These are phyloP conservation scores for Brachionus plicatilis DNA, from an alignment of 1,140 invertebrate species.

Conservation along the genomic window DNA sequence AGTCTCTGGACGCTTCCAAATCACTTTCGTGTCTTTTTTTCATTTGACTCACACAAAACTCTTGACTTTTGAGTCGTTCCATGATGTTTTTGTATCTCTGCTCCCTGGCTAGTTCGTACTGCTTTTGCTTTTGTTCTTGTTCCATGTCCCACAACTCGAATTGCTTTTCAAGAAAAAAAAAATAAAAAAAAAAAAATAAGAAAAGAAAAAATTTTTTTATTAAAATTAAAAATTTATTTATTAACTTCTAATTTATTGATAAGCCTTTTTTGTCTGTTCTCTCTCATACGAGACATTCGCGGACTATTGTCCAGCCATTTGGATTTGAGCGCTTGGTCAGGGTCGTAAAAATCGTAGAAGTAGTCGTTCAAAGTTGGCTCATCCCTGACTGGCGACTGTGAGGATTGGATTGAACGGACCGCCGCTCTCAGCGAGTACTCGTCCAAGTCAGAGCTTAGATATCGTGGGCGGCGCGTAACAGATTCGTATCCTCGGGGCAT, in stretches of 20 bases:
- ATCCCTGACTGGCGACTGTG: neutral
- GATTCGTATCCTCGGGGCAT: neutral
- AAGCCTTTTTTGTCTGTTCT: conserved; percentile 35
- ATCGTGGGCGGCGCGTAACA: neutral
- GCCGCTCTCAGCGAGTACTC: neutral
- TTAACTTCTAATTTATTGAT: conserved; percentile 18
- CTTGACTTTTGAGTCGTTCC: conserved; percentile 28
- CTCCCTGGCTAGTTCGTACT: conserved; percentile 21
- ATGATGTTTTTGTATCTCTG: conserved; percentile 29
- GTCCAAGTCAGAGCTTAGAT: neutral
- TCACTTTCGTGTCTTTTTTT: conserved; percentile 34
- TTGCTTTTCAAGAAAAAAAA: neutral
- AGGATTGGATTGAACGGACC: neutral
- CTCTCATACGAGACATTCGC: conserved; percentile 31
- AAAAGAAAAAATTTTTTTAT: neutral
- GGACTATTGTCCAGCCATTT: conserved; percentile 38
- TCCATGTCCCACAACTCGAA: conserved; percentile 39
- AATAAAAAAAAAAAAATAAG: neutral
- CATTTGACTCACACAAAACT: conserved; percentile 28
- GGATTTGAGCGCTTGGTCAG: neutral
- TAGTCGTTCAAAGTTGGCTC: neutral
- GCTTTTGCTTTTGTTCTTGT: conserved; percentile 36
- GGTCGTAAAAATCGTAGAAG: conserved; percentile 3
- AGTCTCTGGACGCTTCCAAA: conserved; percentile 11
- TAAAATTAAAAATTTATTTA: neutral